These are phyloP conservation scores for Pristionchus entomophagus DNA, from an alignment of 2,888 invertebrate genomes.

Conservation along the genomic window DNA sequence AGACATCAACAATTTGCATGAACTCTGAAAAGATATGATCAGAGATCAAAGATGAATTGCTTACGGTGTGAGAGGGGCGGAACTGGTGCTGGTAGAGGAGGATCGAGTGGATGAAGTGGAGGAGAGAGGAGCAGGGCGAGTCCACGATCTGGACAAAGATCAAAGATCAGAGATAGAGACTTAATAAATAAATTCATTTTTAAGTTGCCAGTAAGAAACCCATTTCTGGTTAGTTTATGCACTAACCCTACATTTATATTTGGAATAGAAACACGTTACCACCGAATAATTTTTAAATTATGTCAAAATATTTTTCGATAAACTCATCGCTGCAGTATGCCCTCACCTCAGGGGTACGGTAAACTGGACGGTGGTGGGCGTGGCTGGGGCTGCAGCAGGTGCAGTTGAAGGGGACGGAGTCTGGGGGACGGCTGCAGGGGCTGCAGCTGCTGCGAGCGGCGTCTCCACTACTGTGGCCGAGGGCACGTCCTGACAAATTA, in stretches of 20 bases:
- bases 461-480: neutral
- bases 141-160: constrained; percentile 19
- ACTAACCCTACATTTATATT: no score
- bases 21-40: no score
- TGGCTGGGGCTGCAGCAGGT: neutral
- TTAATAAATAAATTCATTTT: no score
- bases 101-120: constrained; percentile 3
- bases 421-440: neutral
- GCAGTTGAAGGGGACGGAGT: neutral
- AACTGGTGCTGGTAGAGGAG: constrained; percentile 30
- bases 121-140: constrained; percentile 19
- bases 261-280: no score
- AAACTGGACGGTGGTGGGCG: constrained; percentile 42
- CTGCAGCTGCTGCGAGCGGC: neutral
- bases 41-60: neutral
- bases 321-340: neutral
- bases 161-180: neutral
- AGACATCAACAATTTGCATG: neutral
- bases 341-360: constrained; percentile 44
- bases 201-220: neutral
- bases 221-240: no score
- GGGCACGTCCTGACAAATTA: neutral
- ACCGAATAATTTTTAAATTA: no score
- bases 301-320: no score
- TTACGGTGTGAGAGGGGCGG: neutral